These are phyloP conservation scores for Xenopus borealis DNA, from an alignment of 2,113 vertebrate species.

Conservation along the genomic window DNA sequence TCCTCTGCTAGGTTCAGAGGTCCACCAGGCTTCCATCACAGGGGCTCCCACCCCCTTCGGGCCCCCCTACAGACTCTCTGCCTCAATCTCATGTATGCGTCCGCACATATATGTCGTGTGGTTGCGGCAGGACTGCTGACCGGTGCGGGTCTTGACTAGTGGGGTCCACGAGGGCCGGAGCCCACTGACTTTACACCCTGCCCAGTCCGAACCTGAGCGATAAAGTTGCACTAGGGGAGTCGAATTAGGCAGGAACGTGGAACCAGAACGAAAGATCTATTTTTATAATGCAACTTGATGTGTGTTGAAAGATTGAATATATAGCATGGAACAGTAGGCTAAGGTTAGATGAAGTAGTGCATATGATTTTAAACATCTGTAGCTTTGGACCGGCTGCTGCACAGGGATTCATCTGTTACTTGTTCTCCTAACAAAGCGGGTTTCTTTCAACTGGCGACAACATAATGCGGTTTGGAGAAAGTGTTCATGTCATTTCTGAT, in stretches of 20 bases:
- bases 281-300: constrained; percentile 37
- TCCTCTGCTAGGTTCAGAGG: no score
- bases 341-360: constrained; percentile 40
- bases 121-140: no score
- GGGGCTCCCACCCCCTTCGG: no score
- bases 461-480: constrained; percentile 25
- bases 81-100: no score
- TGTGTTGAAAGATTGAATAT: constrained; percentile 41
- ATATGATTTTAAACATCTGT: background rate
- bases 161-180: no score
- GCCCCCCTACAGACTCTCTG: no score
- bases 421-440: constrained; percentile 34
- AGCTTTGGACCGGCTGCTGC: background rate
- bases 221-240: constrained; percentile 18
- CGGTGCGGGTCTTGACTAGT: no score
- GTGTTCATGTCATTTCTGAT: constrained; percentile 32
- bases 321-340: constrained; percentile 28
- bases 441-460: constrained; percentile 31
- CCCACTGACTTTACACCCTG: no score
- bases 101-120: no score
- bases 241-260: constrained; percentile 14
- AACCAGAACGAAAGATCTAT: constrained; percentile 28
- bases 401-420: constrained; percentile 15
- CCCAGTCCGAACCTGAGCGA: constrained; percentile 14
- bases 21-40: no score